These are phyloP conservation scores for Semaprochilodus insignis DNA, from an alignment of 2,797 vertebrate species.

Conservation along the genomic window DNA sequence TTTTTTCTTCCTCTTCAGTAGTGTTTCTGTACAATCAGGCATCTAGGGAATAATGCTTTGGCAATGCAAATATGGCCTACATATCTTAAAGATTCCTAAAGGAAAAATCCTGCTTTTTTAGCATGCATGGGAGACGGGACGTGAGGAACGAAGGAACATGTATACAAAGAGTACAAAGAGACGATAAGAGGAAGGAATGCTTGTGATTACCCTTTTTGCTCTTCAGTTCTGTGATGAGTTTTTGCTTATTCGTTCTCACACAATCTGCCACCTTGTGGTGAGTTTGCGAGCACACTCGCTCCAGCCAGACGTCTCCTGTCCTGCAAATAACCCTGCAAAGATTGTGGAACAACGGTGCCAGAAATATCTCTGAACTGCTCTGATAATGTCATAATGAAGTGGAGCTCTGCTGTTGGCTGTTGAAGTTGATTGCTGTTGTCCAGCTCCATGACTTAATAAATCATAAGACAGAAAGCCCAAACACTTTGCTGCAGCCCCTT, in stretches of 20 bases:
- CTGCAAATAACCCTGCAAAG: constrained; percentile 15
- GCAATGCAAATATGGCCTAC: background rate
- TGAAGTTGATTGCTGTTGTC: background rate
- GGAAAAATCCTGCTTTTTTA: background rate
- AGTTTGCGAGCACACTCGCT: background rate
- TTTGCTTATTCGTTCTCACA: background rate
- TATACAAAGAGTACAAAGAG: constrained; percentile 15
- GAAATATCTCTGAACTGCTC: background rate
- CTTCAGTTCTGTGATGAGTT: background rate
- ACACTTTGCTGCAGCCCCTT: background rate
- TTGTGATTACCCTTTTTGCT: background rate
- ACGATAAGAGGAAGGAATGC: background rate
- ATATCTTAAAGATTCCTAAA: background rate
- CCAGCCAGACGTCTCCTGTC: constrained; percentile 18
- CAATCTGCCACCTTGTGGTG: constrained; percentile 44
- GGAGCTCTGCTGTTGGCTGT: constrained; percentile 6
- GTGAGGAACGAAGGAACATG: background rate
- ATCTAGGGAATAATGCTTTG: background rate
- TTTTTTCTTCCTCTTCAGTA: too few relatives aligned
- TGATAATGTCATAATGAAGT: constrained; percentile 31
- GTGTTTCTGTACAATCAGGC: background rate
- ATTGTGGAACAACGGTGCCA: background rate
- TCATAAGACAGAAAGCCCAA: background rate
- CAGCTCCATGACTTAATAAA: constrained; percentile 8
- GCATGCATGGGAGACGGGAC: background rate